These are phyloP conservation scores for Creontiades dilutus DNA, from an alignment of 2,888 invertebrate species.

Conservation along the genomic window DNA sequence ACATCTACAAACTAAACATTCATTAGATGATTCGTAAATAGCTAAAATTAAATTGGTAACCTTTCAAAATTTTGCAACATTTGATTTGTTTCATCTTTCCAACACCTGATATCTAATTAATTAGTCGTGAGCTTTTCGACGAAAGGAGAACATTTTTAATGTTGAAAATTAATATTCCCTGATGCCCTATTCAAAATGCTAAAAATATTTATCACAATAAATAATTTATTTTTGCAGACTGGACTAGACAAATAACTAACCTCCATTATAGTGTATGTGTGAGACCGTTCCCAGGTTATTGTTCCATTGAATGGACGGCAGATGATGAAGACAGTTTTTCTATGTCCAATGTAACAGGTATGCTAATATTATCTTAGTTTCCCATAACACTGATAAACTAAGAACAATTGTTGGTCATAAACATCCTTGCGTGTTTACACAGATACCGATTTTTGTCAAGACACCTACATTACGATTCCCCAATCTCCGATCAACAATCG, in stretches of 20 bases:
- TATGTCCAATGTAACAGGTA: constrained; percentile 7
- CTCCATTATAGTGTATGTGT: constrained; percentile 89
- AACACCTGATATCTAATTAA: too few species aligned
- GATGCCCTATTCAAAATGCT: neutral
- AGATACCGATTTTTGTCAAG: neutral
- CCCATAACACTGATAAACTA: neutral
- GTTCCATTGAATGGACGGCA: constrained; percentile 85
- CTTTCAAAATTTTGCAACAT: too few species aligned
- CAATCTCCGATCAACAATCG: neutral
- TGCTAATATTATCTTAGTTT: neutral
- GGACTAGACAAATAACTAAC: constrained; percentile 78
- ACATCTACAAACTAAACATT: too few species aligned
- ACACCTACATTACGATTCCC: constrained; percentile 34
- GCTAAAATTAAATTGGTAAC: too few species aligned
- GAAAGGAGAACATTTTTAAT: too few species aligned
- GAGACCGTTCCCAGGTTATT: constrained; percentile 85
- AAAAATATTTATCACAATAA: neutral
- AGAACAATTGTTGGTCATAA: neutral
- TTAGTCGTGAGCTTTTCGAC: too few species aligned
- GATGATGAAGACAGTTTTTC: constrained; percentile 79
- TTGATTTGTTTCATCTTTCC: too few species aligned
- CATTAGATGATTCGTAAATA: too few species aligned
- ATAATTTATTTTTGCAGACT: constrained; percentile 13
- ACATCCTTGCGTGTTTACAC: neutral
- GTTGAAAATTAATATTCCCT: too few species aligned